Evolutionary conservation across 2,888 invertebrate genomes (phyloP), one percentile per base, ranked within the genome.

Genomic region (Idaea biselata): DNA sequence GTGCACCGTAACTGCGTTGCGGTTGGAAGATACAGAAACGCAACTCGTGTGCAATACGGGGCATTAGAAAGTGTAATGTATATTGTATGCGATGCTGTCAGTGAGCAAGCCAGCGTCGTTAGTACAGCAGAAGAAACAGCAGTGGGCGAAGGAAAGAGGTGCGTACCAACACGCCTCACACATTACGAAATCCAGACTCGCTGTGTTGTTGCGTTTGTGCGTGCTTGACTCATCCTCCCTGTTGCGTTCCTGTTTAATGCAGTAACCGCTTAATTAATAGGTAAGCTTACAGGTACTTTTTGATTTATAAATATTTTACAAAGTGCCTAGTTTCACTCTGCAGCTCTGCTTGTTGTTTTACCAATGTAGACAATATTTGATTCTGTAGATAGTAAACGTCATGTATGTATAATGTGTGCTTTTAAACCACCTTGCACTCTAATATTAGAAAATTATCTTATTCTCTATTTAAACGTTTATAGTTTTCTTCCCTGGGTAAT

Each of bases 121-220:
- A 83, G 93, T 97, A 78, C 97, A 98, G 93, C 95, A 96, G 90
- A 98, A 98, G 90, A 96, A 96, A 86, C 94, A 96, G 80, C 98
- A 98, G 94, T 98, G 98, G 98, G 97, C 97, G 75, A 95, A 94
- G 87, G 98, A 98, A 93, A 95, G 95, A 95, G 98, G 98, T 98
- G 93, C 81, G 91, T 89, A 86, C 68, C 59, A 55, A 44, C 64
- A 64, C 68, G 69, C 71, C 61, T 63, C 61, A 32, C 61, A 32
- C 56, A 63, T 63, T 67, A 64, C 65, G 60, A 63, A 60, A 66
- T 67, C 67, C 56, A 65, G 62, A 63, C 65, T 66, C 64, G 66
- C 59, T 59, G 62, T 62, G 63, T 63, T 65, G 64, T 59, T 64
- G 33, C 63, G 61, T 62, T 58, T 62, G 63, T 63, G 61, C 60